These are phyloP conservation scores for Tapirus terrestris DNA, from an alignment of 2,113 vertebrate genomes.

Conservation along the genomic window DNA sequence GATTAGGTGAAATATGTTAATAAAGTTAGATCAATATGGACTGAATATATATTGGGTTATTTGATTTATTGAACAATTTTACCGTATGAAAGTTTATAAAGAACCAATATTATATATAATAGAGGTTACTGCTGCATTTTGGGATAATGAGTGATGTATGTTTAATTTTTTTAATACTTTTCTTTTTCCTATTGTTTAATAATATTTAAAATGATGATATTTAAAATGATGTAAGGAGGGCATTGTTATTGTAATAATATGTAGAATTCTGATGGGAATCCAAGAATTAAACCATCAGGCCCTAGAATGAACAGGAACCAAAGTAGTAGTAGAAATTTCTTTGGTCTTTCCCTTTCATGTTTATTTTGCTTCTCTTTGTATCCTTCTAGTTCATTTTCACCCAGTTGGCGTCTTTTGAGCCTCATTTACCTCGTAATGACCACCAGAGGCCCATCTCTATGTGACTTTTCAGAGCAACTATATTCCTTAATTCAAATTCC, in stretches of 20 bases:
- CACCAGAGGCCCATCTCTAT: background rate
- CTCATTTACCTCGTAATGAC: background rate
- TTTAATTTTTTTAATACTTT: background rate
- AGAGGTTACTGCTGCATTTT: background rate
- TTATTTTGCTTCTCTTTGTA: background rate
- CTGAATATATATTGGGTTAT: background rate
- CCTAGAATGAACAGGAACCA: background rate
- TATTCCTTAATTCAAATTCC: background rate
- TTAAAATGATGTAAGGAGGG: background rate
- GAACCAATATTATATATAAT: background rate
- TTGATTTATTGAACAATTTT: background rate
- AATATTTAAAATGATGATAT: background rate
- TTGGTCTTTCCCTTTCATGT: background rate
- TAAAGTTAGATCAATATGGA: background rate
- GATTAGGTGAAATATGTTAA: background rate
- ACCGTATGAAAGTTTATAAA: background rate
- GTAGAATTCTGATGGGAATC: background rate
- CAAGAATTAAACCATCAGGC: background rate
- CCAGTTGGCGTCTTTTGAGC: background rate
- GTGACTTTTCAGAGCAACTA: background rate
- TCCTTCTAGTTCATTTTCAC: background rate
- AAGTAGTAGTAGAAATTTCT: background rate
- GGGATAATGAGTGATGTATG: background rate
- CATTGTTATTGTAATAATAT: background rate
- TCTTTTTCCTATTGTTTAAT: background rate